phyloP scores from a whole-genome alignment of 2,797 vertebrate species.

The Huso huso region DNA sequence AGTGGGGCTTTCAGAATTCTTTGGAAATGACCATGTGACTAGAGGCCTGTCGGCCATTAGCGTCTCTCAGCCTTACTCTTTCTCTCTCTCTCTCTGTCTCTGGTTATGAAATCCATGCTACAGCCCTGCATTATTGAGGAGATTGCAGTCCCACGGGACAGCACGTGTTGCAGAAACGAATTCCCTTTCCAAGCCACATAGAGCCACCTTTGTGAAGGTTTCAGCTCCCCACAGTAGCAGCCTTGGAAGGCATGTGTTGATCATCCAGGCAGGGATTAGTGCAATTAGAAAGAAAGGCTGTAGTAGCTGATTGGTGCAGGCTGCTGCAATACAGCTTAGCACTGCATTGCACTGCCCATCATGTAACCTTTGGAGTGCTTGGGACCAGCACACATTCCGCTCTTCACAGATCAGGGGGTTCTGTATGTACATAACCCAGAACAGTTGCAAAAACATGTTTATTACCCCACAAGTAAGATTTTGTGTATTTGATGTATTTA shows the following conservation, averaged over 20 bases:
- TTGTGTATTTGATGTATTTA: too few species aligned
- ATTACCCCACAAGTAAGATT: too few species aligned
- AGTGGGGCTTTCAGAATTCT: slow-evolving; percentile 1
- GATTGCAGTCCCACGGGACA: background rate
- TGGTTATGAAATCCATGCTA: slow-evolving; percentile 45
- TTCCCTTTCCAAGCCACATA: background rate
- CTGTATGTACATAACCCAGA: too few species aligned
- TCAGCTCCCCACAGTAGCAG: background rate
- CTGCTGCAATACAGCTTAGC: too few species aligned
- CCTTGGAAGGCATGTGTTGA: background rate
- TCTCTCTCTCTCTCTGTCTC: background rate
- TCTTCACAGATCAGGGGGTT: too few species aligned
- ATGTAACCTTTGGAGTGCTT: background rate
- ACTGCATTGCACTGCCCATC: background rate
- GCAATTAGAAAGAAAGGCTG: background rate
- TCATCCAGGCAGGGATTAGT: background rate
- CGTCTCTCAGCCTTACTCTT: background rate
- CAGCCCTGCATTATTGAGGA: slow-evolving; percentile 5
- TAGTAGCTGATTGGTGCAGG: too few species aligned
- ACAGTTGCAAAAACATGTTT: too few species aligned
- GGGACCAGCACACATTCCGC: too few species aligned
- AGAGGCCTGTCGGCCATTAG: background rate
- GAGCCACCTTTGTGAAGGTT: slow-evolving; percentile 3
- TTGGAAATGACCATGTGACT: slow-evolving; percentile 1
- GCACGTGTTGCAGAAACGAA: background rate